Evolutionary conservation across 2,113 vertebrate species (phyloP).

Genomic region (Odontophorus gujanensis): DNA sequence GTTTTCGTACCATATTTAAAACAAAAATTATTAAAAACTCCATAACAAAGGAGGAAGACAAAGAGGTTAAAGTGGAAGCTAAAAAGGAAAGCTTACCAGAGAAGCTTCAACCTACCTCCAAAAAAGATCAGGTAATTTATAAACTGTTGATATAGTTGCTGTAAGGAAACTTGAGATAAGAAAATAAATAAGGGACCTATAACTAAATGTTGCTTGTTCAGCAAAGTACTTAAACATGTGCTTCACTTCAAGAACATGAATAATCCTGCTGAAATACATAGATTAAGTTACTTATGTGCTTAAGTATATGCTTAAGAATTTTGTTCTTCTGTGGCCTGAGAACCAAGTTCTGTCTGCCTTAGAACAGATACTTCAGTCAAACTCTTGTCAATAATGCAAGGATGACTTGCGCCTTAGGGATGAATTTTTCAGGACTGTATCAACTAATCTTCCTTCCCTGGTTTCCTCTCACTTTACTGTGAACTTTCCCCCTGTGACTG

Average conservation of each 20-base stretch:
- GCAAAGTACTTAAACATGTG: not conserved
- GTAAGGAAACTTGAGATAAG: not conserved
- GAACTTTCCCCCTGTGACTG: constrained; percentile 13
- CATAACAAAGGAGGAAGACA: constrained; percentile 82
- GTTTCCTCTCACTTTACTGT: constrained; percentile 47
- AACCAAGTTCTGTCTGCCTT: constrained; percentile 27
- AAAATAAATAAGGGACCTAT: not conserved
- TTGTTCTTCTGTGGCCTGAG: not conserved
- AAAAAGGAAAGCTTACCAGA: constrained; percentile 77
- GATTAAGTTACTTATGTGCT: constrained; percentile 12
- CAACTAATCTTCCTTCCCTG: constrained; percentile 41
- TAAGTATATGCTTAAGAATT: not conserved
- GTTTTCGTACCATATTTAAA: constrained; percentile 15
- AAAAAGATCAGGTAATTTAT: constrained; percentile 81
- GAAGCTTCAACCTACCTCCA: constrained; percentile 68
- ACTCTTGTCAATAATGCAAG: not conserved
- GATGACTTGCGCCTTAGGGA: not conserved
- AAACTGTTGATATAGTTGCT: not conserved
- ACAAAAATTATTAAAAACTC: constrained; percentile 37
- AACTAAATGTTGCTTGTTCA: not conserved
- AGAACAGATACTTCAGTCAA: not conserved
- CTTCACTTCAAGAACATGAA: not conserved
- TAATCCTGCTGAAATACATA: constrained; percentile 43
- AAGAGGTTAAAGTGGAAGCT: constrained; percentile 73
- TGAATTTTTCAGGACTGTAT: constrained; percentile 15